Percentiles rank a stretch among this genome's conserved stretches.
These are phyloP conservation scores for Onychostoma macrolepis DNA, from an alignment of 2,113 vertebrate genomes.

Conservation along the genomic window DNA sequence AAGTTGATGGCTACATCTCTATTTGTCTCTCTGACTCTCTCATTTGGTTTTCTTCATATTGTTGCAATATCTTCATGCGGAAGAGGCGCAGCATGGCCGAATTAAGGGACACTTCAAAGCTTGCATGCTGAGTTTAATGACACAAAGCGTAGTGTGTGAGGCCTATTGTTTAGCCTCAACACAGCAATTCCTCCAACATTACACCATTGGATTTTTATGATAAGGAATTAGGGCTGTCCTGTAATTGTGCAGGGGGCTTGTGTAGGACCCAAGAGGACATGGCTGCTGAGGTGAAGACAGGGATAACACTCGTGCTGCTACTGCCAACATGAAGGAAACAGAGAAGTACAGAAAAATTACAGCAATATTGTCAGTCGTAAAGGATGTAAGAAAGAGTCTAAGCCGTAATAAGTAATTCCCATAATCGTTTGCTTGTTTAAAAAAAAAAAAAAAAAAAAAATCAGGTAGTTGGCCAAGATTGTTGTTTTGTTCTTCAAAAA, in stretches of 20 bases:
- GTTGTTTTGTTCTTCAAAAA: conserved; percentile 1
- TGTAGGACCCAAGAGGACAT: conserved; percentile 49
- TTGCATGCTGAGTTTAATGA: conserved; percentile 60
- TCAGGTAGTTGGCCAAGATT: neutral
- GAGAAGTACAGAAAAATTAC: conserved; percentile 55
- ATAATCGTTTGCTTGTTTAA: neutral
- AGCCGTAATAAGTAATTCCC: neutral
- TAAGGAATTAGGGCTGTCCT: conserved; percentile 61
- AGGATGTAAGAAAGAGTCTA: conserved; percentile 54
- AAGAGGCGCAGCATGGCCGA: conserved; percentile 42
- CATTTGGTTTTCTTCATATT: conserved; percentile 39
- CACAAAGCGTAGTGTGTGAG: conserved; percentile 49
- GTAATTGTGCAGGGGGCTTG: conserved; percentile 58
- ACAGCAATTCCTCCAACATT: conserved; percentile 56
- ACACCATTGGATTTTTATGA: conserved; percentile 62
- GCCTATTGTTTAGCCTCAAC: conserved; percentile 55
- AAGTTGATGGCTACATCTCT: conserved; percentile 57
- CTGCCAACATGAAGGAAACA: conserved; percentile 49
- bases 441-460: neutral
- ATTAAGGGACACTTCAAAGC: conserved; percentile 56
- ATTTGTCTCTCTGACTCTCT: conserved; percentile 39
- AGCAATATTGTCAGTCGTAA: conserved; percentile 33
- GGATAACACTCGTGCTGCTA: conserved; percentile 25
- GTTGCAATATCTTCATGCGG: conserved; percentile 40
- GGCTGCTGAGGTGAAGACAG: conserved; percentile 41